Conservation (phyloP, 1,140 invertebrate genomes). For the Uloborus diversus region DNA sequence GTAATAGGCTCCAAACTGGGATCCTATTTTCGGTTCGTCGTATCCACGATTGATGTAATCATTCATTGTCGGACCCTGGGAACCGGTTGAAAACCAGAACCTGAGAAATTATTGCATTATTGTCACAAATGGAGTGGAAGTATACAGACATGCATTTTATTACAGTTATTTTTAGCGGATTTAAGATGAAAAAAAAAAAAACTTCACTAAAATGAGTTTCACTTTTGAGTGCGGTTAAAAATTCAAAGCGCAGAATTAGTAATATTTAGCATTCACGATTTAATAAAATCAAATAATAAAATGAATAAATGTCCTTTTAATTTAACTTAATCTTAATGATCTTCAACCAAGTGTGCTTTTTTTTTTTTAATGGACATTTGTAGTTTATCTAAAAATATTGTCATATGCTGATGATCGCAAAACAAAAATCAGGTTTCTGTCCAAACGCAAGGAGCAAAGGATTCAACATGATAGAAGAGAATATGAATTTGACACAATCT, state of each 20-base stretch:
- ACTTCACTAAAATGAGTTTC: not conserved
- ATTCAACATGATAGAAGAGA: not conserved
- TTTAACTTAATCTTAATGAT: no score
- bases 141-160: not conserved
- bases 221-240: not conserved
- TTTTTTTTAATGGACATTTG: no score
- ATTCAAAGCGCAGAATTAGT: no score
- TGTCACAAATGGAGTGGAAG: conserved; percentile 3
- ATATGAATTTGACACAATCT: not conserved
- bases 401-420: no score
- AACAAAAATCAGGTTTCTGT: no score
- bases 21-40: conserved; percentile 52
- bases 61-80: conserved; percentile 50
- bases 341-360: no score
- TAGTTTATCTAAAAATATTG: no score
- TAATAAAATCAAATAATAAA: no score
- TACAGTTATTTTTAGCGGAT: not conserved
- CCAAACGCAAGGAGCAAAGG: not conserved
- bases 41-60: conserved; percentile 48
- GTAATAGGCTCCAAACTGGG: conserved; percentile 52
- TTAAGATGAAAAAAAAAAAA: not conserved
- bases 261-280: no score
- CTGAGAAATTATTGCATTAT: conserved; percentile 22
- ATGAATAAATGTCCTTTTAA: no score
- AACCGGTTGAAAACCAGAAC: conserved; percentile 46